These are phyloP conservation scores for Falco biarmicus DNA, from an alignment of 2,797 vertebrate species.

Conservation along the genomic window DNA sequence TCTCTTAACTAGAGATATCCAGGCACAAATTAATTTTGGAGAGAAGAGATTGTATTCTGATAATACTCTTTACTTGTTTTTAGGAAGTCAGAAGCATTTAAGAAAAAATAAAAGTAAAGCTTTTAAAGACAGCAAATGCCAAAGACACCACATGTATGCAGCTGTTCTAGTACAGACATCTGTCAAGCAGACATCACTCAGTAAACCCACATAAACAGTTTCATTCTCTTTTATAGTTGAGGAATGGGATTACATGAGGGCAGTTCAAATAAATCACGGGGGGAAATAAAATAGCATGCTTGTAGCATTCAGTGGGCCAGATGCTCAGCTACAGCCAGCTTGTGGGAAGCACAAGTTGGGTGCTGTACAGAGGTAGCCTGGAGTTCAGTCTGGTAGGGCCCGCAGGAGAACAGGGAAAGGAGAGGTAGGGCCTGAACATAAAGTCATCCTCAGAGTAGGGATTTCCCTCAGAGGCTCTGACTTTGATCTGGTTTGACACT, in stretches of 20 bases:
- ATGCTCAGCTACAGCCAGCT: constrained; percentile 34
- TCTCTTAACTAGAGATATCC: constrained; percentile 14
- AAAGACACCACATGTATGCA: constrained; percentile 66
- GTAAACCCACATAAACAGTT: constrained; percentile 74
- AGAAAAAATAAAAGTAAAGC: constrained; percentile 66
- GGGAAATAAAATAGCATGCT: constrained; percentile 67
- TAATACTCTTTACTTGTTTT: constrained; percentile 68
- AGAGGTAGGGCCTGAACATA: neutral
- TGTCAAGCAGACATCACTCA: constrained; percentile 78
- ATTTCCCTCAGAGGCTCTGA: neutral
- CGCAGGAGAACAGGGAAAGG: constrained; percentile 14
- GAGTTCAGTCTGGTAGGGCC: constrained; percentile 38
- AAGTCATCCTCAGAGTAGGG: neutral
- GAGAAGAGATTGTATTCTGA: constrained; percentile 57
- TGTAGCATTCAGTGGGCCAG: constrained; percentile 60
- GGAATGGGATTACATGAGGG: constrained; percentile 77
- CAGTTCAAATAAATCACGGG: constrained; percentile 76
- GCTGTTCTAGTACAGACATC: constrained; percentile 77
- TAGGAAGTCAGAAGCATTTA: constrained; percentile 62
- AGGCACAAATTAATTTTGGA: constrained; percentile 64
- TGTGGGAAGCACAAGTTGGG: constrained; percentile 2
- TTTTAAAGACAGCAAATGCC: constrained; percentile 73
- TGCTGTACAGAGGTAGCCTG: constrained; percentile 20
- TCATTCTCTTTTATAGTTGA: constrained; percentile 78
- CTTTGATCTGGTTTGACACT: neutral